Evolutionary conservation across 2,113 vertebrate species (phyloP), one percentile per base, ranked within the genome.

Genomic region (Phycodurus eques): DNA sequence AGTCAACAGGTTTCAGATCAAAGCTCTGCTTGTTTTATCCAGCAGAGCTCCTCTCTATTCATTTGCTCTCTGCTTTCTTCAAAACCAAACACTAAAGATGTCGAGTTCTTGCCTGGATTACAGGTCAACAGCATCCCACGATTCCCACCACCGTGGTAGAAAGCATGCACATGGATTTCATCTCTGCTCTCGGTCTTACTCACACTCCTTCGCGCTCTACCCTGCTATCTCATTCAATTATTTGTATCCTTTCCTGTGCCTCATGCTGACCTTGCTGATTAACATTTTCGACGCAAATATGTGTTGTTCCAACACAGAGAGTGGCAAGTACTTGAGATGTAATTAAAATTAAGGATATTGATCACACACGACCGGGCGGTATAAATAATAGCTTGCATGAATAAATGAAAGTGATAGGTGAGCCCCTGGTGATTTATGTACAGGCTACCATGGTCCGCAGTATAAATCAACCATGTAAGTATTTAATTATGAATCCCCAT

Each of bases 261-360:
- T 83, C 61, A 39, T 1, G 22, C 54, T 63, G 77, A 80, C 72
- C 67, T 76, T 1, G 42, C 88, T 92, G 88, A 93, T 91, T 90
- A 92, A 90, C 91, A 91, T 92, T 92, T 93, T 88, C 54, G 67
- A 89, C 83, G 73, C 65, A 91, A 92, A 90, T 85, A 80, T 57
- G 43, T 78, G 89, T 90, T 90, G 91, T 90, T 91, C 78, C 82
- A 87, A 88, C 86, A 91, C 89, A 83, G 83, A 44, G 80, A 87
- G 83, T 83, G 80, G 88, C 74, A 81, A 89, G 84, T 80, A 82
- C 89, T 85, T 87, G 86, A 90, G 91, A 88, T 88, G 88, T 91
- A 94, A 93, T 93, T 93, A 90, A 90, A 94, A 92, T 94, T 91
- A 92, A 88, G 90, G 80, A 93, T 93, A 92, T 93, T 92, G 93